Percentiles rank a stretch among this genome's conserved stretches.
phyloP scores from a whole-genome alignment of 2,113 vertebrate species.

The Synodontis membranacea region DNA sequence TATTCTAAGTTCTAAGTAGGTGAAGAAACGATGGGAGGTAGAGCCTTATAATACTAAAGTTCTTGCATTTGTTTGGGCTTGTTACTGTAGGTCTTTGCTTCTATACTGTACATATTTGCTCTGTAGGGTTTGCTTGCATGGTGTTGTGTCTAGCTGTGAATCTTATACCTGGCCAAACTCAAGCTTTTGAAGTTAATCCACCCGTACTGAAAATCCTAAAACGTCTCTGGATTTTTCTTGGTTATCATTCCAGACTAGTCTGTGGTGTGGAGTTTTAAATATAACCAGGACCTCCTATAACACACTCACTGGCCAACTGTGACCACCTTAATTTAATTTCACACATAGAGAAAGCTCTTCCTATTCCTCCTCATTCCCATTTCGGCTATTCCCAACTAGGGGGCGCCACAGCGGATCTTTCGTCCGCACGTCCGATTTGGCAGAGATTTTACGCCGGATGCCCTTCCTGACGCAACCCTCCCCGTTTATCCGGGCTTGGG shows the following conservation, averaged over 20 bases:
- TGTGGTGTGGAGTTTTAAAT: neutral
- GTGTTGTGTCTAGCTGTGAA: neutral
- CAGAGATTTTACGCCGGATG: no score
- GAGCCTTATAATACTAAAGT: neutral
- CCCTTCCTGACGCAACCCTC: no score
- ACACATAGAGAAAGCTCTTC: neutral
- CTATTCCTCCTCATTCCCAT: no score
- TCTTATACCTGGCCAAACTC: neutral
- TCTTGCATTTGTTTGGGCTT: neutral
- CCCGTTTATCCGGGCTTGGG: no score
- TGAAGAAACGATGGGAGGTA: neutral
- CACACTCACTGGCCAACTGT: neutral
- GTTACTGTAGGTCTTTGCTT: neutral
- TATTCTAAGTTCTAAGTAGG: neutral
- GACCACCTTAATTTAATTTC: neutral
- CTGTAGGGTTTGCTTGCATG: neutral
- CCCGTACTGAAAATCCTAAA: neutral
- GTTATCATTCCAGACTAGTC: neutral
- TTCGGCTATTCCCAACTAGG: no score
- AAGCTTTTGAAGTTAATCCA: neutral
- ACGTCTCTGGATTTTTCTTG: neutral
- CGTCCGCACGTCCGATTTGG: no score
- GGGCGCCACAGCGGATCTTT: no score
- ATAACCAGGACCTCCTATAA: neutral
- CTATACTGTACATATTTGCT: neutral